Evolutionary conservation across 30 jellyfish, hydroid and myxozoan species (phyloP).

Genomic region (Turritopsis rubra): DNA sequence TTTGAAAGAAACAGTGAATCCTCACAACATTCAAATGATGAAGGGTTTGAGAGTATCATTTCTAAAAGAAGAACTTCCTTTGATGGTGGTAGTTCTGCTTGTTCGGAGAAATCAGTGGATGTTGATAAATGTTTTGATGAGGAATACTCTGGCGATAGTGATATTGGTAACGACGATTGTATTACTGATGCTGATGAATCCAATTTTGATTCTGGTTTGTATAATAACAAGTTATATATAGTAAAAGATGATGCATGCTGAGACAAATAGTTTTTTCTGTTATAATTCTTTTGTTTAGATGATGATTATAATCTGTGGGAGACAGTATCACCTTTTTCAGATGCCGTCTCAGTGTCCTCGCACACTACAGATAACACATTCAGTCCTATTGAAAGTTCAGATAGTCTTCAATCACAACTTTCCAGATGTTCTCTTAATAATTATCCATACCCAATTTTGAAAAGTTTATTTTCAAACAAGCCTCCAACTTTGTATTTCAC

Average conservation of each 20-base stretch:
- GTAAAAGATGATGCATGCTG: background rate
- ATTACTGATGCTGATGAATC: background rate
- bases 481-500: constrained; percentile 49
- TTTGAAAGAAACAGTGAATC: background rate
- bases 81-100: background rate
- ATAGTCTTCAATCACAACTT: background rate
- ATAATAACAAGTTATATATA: too few relatives aligned
- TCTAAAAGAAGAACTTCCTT: background rate
- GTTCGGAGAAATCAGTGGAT: background rate
- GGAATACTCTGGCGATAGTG: background rate
- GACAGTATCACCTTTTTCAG: background rate
- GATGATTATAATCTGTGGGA: background rate
- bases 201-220: background rate
- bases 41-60: constrained; percentile 4
- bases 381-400: background rate
- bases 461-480: constrained; percentile 32
- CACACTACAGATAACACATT: background rate
- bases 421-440: constrained; percentile 8
- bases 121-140: background rate
- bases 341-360: background rate
- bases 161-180: background rate
- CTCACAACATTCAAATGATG: background rate
- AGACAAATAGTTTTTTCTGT: background rate
- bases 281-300: background rate
- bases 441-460: constrained; percentile 27